Evolutionary conservation across 1,140 invertebrate species (phyloP).

Genomic region (Tetranychus urticae): DNA sequence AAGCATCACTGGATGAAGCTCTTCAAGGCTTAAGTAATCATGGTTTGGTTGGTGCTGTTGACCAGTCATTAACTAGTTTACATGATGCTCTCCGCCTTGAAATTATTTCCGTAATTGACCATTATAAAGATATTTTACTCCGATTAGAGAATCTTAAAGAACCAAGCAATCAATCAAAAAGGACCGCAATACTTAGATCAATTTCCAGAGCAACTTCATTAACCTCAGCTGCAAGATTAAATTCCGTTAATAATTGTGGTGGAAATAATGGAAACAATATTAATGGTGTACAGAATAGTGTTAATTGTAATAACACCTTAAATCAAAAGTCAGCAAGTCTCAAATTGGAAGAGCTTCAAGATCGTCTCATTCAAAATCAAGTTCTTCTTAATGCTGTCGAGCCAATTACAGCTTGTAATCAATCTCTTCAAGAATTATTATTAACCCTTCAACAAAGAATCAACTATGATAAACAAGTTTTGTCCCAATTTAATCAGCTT

Average conservation of each 20-base stretch:
- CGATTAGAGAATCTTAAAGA: conserved; percentile 42
- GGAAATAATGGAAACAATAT: too few relatives aligned
- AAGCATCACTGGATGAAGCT: conserved; percentile 48
- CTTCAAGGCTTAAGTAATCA: conserved; percentile 62
- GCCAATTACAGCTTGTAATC: conserved; percentile 26
- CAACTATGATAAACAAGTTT: conserved; percentile 37
- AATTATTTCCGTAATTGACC: conserved; percentile 52
- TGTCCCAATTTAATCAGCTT: conserved; percentile 34
- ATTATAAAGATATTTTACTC: conserved; percentile 61
- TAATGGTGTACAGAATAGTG: too few relatives aligned
- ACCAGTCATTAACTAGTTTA: conserved; percentile 28
- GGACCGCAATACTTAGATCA: conserved; percentile 17
- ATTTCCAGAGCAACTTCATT: conserved; percentile 43
- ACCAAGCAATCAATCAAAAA: conserved; percentile 27
- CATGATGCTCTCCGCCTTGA: conserved; percentile 30
- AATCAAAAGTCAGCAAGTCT: conserved; percentile 26
- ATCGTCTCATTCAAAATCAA: conserved; percentile 72
- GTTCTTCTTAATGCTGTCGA: conserved; percentile 61
- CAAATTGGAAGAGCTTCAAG: conserved; percentile 42
- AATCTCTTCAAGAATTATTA: conserved; percentile 30
- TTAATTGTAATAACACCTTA: neutral
- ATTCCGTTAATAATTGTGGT: too few relatives aligned
- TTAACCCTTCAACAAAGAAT: conserved; percentile 35
- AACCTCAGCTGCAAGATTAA: conserved; percentile 23
- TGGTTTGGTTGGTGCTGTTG: conserved; percentile 41